A percentile compares a stretch with the other conserved stretches of the same genome.
These are phyloP conservation scores for Circaetus cinerascens DNA, from an alignment of 2,113 vertebrate species.

Conservation along the genomic window DNA sequence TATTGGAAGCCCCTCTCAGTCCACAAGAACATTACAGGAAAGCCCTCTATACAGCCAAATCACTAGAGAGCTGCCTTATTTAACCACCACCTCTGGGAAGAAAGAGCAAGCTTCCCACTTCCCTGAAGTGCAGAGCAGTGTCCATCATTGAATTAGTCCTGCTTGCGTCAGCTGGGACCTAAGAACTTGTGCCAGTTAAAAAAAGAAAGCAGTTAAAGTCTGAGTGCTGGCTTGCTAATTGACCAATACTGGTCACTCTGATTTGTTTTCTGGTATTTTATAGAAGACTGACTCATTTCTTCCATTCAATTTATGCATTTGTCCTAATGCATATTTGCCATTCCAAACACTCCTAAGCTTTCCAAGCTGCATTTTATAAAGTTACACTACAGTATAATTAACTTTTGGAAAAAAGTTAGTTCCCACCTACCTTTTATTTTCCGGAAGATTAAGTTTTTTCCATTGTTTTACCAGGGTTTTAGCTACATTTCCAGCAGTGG, in stretches of 20 bases:
- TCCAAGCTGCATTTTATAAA: neutral
- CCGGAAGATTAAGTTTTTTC: conserved; percentile 76
- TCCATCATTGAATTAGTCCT: neutral
- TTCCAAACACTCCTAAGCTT: neutral
- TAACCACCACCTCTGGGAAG: neutral
- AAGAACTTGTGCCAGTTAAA: neutral
- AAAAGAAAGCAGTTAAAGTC: neutral
- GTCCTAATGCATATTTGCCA: neutral
- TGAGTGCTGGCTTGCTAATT: neutral
- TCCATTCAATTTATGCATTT: neutral
- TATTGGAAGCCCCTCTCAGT: neutral
- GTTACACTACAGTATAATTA: neutral
- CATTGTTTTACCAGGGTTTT: conserved; percentile 77
- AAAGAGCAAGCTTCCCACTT: neutral
- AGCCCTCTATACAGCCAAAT: neutral
- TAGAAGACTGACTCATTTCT: neutral
- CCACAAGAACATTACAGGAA: neutral
- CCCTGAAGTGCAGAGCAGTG: neutral
- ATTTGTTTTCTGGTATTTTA: neutral
- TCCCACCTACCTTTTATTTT: conserved; percentile 35
- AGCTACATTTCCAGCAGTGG: conserved; percentile 76
- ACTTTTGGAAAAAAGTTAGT: neutral
- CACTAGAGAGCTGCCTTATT: neutral
- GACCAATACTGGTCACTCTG: neutral
- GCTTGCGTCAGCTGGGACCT: neutral